Base-by-base conservation (phyloP, 2,888 invertebrate genomes). In the Stenurella melanura region DNA sequence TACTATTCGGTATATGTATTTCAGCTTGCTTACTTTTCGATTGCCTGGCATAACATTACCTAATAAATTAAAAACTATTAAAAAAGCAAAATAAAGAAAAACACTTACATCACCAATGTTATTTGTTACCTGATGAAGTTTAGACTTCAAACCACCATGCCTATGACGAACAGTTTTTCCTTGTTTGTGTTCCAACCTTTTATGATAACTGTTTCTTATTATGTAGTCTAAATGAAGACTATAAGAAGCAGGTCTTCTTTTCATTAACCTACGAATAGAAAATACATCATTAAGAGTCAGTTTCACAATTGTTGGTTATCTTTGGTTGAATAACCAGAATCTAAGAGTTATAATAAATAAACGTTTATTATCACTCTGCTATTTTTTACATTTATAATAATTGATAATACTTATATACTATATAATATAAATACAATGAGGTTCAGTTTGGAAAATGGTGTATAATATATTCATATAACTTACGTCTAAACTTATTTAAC, bases 141-240 rank as follows among this genome's bases (percentile, higher is more conserved):
- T 88, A 11, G 87, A 85, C 75, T 87, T 88, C 6, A 86, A 78
- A 34, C 83, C 83, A 26, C 81, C 76, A 81, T 86, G 85, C 70
- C 84, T 84, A 30, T 81, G 80, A 60, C 82, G 83, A 15, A 71
- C 73, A 77, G 66, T 78, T 78, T 85, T 87, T 63, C 86, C 86
- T 17, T 84, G 83, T 75, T 85, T 88, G 64, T 85, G 83, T 34
- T 87, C 83, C 60, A 84, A 81, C 80, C 87, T 87, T 73, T 87
- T 86, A 78, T 85, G 86, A 78, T 86, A 86, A 63, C 89, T 88
- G 77, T 88, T 88, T 76, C 87, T 94, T 77, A 96, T 90, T 78
- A 96, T 92, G 86, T 94, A 95, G 90, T 96, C 95, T 83, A 97
- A 91, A 90, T 96, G 96, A 69, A 97, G 90, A 87, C 96, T 96